Evolutionary conservation across 2,888 invertebrate species (phyloP).

Genomic region (Eupithecia vulgata): DNA sequence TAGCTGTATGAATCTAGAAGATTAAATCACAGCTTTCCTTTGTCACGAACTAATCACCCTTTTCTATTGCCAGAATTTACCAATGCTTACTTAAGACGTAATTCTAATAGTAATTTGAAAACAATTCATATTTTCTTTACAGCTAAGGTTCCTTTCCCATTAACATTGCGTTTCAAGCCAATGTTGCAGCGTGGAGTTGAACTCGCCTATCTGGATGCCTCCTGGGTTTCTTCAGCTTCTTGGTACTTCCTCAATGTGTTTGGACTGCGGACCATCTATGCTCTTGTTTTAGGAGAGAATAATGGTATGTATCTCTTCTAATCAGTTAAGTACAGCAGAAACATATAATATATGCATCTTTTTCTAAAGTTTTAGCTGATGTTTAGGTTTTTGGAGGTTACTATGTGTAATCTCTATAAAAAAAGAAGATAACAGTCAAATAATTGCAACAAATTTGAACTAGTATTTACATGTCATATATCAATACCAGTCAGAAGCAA

Average conservation of each 20-base stretch:
- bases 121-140: slow-evolving; percentile 35
- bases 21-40: neutral
- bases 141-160: slow-evolving; percentile 99
- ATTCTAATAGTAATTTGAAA: neutral
- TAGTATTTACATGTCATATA: no score
- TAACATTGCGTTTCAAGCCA: slow-evolving; percentile 98
- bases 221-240: slow-evolving; percentile 99
- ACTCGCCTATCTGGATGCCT: slow-evolving; percentile 96
- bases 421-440: no score
- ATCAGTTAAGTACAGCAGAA: neutral
- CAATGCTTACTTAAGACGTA: neutral
- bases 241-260: slow-evolving; percentile 99
- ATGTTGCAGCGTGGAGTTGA: slow-evolving; percentile 99
- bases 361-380: no score
- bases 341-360: neutral
- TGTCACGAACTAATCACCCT: neutral
- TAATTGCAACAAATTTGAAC: no score
- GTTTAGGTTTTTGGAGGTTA: no score
- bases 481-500: no score
- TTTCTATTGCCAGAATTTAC: neutral
- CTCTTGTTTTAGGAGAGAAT: slow-evolving; percentile 98
- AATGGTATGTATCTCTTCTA: slow-evolving; percentile 85
- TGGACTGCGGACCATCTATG: slow-evolving; percentile 98
- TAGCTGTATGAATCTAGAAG: neutral
- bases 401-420: no score